phyloP scores from a whole-genome alignment of 2,113 vertebrate species.

The Helogale parvula region DNA sequence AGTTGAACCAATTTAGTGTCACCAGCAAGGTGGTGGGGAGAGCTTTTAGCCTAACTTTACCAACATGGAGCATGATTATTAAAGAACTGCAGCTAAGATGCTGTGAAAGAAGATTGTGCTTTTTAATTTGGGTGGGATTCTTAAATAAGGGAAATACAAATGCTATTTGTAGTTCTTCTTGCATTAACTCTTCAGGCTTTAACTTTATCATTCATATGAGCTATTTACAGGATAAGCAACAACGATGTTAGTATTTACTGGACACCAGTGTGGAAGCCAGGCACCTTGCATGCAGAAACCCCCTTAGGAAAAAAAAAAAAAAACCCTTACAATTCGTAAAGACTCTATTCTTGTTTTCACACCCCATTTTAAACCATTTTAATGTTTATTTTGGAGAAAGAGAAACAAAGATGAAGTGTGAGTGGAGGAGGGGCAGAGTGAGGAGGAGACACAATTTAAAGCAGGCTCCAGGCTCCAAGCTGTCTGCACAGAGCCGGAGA shows the following conservation, averaged over 20 bases:
- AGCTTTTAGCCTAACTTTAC: background rate
- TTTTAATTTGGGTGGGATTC: constrained; percentile 10
- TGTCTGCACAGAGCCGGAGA: too few relatives aligned
- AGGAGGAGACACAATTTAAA: too few relatives aligned
- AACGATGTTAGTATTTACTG: background rate
- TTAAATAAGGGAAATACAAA: background rate
- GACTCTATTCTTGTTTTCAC: background rate
- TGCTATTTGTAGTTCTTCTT: background rate
- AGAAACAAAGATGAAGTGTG: too few relatives aligned
- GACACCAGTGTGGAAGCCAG: background rate
- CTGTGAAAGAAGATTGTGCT: background rate
- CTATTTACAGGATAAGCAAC: background rate
- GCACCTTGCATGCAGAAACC: background rate
- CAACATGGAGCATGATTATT: background rate
- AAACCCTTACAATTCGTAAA: background rate
- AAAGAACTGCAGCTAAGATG: background rate
- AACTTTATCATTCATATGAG: background rate
- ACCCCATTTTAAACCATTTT: background rate
- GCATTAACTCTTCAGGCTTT: background rate
- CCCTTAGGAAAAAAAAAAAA: too few relatives aligned
- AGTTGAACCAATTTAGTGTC: background rate
- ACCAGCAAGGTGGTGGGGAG: background rate
- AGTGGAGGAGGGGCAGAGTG: too few relatives aligned
- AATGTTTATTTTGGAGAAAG: too few relatives aligned
- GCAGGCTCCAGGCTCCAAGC: too few relatives aligned